These are phyloP conservation scores for Myrmophylax atrothorax DNA, from an alignment of 2,113 vertebrate genomes.

Conservation along the genomic window DNA sequence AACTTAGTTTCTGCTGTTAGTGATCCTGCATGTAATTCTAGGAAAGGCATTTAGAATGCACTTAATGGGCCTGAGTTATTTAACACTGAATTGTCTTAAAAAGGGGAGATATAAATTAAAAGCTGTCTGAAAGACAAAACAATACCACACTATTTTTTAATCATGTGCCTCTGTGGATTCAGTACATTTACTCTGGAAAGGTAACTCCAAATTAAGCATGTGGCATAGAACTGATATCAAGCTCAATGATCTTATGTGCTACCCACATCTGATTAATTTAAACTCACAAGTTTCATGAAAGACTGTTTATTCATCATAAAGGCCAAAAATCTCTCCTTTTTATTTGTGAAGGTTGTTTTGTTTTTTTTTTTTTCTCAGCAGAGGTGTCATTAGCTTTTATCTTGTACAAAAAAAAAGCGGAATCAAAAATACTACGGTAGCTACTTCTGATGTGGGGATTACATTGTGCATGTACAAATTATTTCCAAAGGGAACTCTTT, in stretches of 20 bases:
- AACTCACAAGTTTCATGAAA: neutral
- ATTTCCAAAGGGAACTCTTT: neutral
- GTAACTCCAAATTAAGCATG: neutral
- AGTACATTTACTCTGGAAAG: neutral
- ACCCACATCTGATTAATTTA: neutral
- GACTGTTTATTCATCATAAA: neutral
- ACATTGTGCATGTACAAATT: neutral
- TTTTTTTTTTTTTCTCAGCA: neutral
- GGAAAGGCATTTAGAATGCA: neutral
- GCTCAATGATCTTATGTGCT: neutral
- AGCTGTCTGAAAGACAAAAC: neutral
- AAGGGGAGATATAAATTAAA: neutral
- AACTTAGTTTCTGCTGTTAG: neutral
- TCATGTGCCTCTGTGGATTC: neutral
- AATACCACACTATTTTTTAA: neutral
- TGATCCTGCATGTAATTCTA: neutral
- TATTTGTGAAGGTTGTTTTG: neutral
- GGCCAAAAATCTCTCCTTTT: neutral
- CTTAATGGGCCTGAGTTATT: neutral
- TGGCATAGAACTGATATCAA: constrained; percentile 21
- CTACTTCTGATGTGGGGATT: constrained; percentile 17
- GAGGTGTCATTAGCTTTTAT: constrained; percentile 13
- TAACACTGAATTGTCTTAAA: neutral
- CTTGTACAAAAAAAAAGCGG: neutral
- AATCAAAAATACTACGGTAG: neutral